Evolutionary conservation across 2,888 invertebrate species (phyloP).

Genomic region (Xestia xanthographa): DNA sequence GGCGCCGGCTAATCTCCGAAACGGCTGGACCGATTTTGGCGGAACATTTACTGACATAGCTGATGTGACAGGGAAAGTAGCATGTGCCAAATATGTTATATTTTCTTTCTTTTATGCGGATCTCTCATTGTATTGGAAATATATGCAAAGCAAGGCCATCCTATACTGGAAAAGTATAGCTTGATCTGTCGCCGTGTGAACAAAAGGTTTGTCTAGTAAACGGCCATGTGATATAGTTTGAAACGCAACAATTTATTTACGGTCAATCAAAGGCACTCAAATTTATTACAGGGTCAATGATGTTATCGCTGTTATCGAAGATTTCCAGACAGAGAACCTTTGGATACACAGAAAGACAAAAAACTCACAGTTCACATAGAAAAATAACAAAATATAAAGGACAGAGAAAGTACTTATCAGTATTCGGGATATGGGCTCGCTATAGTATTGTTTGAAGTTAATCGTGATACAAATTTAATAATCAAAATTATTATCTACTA

Average conservation of each 20-base stretch:
- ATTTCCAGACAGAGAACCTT: not conserved
- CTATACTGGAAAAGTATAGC: too few species aligned
- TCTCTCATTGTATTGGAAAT: too few species aligned
- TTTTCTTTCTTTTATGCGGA: too few species aligned
- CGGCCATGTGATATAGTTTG: not conserved
- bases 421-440: not conserved
- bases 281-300: too few species aligned
- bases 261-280: too few species aligned
- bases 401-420: not conserved
- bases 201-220: not conserved
- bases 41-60: too few species aligned
- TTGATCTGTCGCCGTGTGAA: too few species aligned
- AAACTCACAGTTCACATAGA: not conserved
- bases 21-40: too few species aligned
- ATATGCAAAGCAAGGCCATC: too few species aligned
- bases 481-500: constrained; percentile 13
- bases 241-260: not conserved
- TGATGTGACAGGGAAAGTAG: too few species aligned
- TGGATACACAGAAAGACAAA: not conserved
- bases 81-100: too few species aligned
- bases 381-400: not conserved
- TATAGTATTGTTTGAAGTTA: not conserved
- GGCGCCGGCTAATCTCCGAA: too few species aligned
- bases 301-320: not conserved
- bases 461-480: not conserved